Base-by-base conservation (phyloP, 2,113 vertebrate genomes). In the Sander lucioperca region DNA sequence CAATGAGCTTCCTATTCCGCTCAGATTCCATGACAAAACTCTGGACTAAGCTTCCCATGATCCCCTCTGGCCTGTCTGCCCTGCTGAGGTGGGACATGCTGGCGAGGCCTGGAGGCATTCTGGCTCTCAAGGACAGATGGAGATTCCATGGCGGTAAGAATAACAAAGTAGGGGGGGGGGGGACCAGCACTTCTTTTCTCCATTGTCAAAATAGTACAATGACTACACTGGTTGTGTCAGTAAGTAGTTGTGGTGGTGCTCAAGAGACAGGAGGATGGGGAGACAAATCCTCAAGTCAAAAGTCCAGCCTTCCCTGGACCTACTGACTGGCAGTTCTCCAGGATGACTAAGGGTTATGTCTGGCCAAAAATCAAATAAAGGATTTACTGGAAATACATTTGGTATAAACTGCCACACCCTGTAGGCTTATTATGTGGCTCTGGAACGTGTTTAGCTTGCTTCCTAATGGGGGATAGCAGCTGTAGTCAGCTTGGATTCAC, bases 1-100 rank as follows among this genome's bases (percentile, higher is more conserved):
- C 91, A 91, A 85, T 59, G 85, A 86, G 86, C 84, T 90, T 93
- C 86, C 85, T 88, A 70, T 92, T 93, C 86, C 74, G 7, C 79
- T 80, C 70, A 74, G 79, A 88, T 82, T 80, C 75, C 88, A 82
- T 13, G 62, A 85, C 65, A 30, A 87, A 43, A 82, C 88, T 88
- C 23, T 0, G 48, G 64, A 75, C 70, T 82, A 88, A 93, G 88
- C 88, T 88, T 83, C 82, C 77, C 67, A 50, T 88, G 86, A 91
- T 90, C 84, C 91, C 63, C 73, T 68, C 51, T 43, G 63, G 80
- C 77, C 65, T 13, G n/a, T 30, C 50, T 63, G 80, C n/a, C 71
- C 71, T 27, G 11, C 82, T 68, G 84, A 89, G 86, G 81, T 84
- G 77, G 73, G 76, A 79, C 84, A 71, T 12, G 25, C 19, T 57